Base-by-base conservation (phyloP, 2,797 vertebrate species). In the Sebastes steindachneri region DNA sequence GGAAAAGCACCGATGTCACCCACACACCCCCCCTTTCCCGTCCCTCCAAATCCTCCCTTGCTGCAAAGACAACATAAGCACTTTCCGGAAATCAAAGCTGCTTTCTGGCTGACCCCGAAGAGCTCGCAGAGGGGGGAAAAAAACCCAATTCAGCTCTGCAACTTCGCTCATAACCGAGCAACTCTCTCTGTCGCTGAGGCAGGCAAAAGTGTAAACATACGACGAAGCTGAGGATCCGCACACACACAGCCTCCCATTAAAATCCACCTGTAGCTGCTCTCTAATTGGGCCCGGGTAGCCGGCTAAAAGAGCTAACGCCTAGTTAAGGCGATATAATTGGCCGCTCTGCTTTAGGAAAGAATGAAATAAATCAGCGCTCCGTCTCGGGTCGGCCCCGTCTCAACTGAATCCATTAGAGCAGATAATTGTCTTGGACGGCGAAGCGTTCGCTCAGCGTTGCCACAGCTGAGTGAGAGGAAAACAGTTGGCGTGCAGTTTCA, bases 321-420 rank as follows among this genome's bases (percentile, higher is more conserved):
- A 90, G 92, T 94, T 93, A 93, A 92, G 89, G 90, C 86, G 57
- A 91, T 92, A 90, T 95, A 95, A 95, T 95, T 93, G 94, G 86
- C 88, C 69, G 78, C 92, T 89, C 88, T 82, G 93, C 92, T 94
- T 92, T 87, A 86, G 90, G 89, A 93, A 89, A 94, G 92, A 93
- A 93, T 90, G 85, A 92, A 93, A 95, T 90, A 88, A 94, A 93
- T 92, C 89, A 91, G 85, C 78, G 72, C 87, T 88, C 74, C 77
- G 77, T 93, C 92, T 93, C 89, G 78, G 89, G 87, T 91, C 85
- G 76, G 78, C 80, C 79, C 31, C 55, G 80, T 91, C 92, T 93
- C 86, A 79, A 88, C 91, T 83, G 93, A 90, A 89, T 92, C 90
- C 87, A 93, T 93, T 92, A 92, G 77, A 92, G 89, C 89, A 84